Evolutionary conservation across 2,888 invertebrate species (phyloP), one percentile per base, ranked within the genome.

Genomic region (Serripes groenlandicus): DNA sequence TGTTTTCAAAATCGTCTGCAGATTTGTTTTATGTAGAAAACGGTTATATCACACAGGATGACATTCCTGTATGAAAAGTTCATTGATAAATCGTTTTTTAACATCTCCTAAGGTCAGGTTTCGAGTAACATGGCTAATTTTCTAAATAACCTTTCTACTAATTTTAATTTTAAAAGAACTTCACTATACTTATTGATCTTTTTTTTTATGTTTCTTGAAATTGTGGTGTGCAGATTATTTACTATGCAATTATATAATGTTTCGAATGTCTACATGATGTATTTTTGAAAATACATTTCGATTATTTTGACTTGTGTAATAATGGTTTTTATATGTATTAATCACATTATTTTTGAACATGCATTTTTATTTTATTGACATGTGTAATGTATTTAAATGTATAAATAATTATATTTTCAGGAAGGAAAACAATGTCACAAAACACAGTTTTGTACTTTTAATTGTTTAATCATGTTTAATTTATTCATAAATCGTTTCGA

Each of bases 161-260:
- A n/a, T n/a, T n/a, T n/a, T 52, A 21, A 52, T 52, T 23, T 7
- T 52, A 3, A 52, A 52, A 52, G 18, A n/a, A 52, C 23, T 3
- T 23, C 3, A 52, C 23, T 7, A 52, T 52, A 7, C 3, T 52
- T 23, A 52, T n/a, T 52, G 18, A 23, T 52, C 3, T 52, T 52
- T 52, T 52, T 21, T 7, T 3, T 52, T 3, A 23, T 52, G 18
- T 52, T 52, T 52, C 23, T n/a, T 7, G 18, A 3, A n/a, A 23
- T 7, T 52, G 52, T 52, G 52, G 52, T 52, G 52, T 52, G 52
- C 52, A 52, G 18, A 52, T 52, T 52, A 52, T 52, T 52, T 52
- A 3, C 4, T 15, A 15, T 52, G 4, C 23, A 52, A 52, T 42
- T 7, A 7, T 42, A 42, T 42, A 18, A 42, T 42, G 42, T 18